Evolutionary conservation across 2,888 invertebrate species (phyloP).

Genomic region (Byasa hedistus): DNA sequence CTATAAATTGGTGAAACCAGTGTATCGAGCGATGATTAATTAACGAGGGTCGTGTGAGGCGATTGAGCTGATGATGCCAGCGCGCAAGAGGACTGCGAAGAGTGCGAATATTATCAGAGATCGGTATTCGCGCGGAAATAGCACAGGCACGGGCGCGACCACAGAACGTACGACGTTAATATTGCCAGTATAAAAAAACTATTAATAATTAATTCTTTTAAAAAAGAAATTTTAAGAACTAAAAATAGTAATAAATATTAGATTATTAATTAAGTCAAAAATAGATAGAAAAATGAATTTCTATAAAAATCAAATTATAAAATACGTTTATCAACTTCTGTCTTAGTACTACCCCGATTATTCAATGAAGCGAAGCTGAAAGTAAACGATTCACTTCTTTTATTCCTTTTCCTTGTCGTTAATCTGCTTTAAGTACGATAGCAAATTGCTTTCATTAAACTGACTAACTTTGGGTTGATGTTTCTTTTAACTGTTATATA

Average conservation of each 20-base stretch:
- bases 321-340: too few relatives aligned
- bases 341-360: too few relatives aligned
- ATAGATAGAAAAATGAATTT: too few relatives aligned
- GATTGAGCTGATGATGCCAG: conserved; percentile 34
- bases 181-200: conserved; percentile 23
- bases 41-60: conserved; percentile 25
- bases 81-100: conserved; percentile 22
- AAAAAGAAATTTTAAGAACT: too few relatives aligned
- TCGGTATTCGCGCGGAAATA: conserved; percentile 48
- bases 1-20: not conserved
- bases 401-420: not conserved
- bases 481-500: not conserved
- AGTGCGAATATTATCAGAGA: conserved; percentile 36
- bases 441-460: not conserved
- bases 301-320: too few relatives aligned
- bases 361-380: not conserved
- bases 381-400: conserved; percentile 5
- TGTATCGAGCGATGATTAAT: conserved; percentile 11
- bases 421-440: conserved; percentile 3
- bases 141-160: conserved; percentile 34
- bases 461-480: not conserved
- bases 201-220: too few relatives aligned
- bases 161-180: conserved; percentile 17
- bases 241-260: too few relatives aligned
- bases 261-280: too few relatives aligned